Evolutionary conservation across 2,888 invertebrate genomes (phyloP).

Genomic region (Chesias legatella): DNA sequence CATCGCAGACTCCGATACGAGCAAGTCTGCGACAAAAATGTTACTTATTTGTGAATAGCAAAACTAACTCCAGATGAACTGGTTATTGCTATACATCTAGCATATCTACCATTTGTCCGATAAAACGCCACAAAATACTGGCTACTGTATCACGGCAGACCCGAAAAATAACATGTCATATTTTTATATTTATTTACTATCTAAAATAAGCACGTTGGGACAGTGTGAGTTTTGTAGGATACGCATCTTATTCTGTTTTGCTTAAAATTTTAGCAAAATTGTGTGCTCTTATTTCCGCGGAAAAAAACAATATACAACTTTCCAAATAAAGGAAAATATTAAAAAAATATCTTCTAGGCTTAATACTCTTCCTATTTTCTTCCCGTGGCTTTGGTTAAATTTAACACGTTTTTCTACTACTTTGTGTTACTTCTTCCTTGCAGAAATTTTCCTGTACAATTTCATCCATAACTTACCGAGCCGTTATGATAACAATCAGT

Average conservation of each 20-base stretch:
- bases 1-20: slow-evolving; percentile 60
- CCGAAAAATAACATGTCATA: slow-evolving; percentile 54
- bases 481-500: slow-evolving; percentile 8
- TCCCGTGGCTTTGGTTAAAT: slow-evolving; percentile 13
- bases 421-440: neutral
- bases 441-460: neutral
- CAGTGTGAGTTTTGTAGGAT: slow-evolving; percentile 30
- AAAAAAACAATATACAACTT: neutral
- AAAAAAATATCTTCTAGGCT: slow-evolving; percentile 15
- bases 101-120: slow-evolving; percentile 74
- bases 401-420: neutral
- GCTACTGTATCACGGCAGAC: slow-evolving; percentile 73
- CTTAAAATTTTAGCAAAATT: slow-evolving; percentile 18
- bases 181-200: slow-evolving; percentile 31
- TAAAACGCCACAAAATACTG: slow-evolving; percentile 79
- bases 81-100: slow-evolving; percentile 71
- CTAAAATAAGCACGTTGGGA: slow-evolving; percentile 29
- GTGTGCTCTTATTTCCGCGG: slow-evolving; percentile 1
- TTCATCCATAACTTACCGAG: neutral
- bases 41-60: slow-evolving; percentile 66
- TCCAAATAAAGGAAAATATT: slow-evolving; percentile 12
- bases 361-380: slow-evolving; percentile 11
- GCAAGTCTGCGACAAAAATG: slow-evolving; percentile 56
- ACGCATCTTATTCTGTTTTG: slow-evolving; percentile 12
- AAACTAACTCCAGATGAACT: slow-evolving; percentile 79